A percentile compares a stretch with the other conserved stretches of the same genome.
These are phyloP conservation scores for Crax fasciolata DNA, from an alignment of 2,797 vertebrate genomes.

Conservation along the genomic window DNA sequence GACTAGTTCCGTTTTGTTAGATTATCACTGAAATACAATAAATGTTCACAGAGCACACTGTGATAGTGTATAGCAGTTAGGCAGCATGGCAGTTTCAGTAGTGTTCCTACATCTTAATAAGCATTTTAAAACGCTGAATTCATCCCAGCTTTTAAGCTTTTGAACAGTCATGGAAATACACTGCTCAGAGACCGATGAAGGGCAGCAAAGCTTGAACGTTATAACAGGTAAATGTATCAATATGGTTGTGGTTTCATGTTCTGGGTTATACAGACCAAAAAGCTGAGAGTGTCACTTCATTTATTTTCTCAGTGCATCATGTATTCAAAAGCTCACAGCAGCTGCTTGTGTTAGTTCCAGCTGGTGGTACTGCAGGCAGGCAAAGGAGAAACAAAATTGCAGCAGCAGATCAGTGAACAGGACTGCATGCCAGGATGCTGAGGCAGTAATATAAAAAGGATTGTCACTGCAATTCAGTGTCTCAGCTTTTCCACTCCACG, in stretches of 20 bases:
- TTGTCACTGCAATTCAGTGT: neutral
- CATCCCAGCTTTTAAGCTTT: slow-evolving; percentile 36
- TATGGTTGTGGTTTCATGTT: neutral
- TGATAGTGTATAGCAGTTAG: neutral
- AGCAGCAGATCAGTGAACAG: neutral
- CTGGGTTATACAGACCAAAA: slow-evolving; percentile 19
- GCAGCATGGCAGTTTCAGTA: neutral
- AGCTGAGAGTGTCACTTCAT: neutral
- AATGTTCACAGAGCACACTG: neutral
- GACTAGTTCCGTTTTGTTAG: neutral
- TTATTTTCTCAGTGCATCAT: neutral
- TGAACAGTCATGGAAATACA: slow-evolving; percentile 1
- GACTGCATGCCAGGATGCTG: neutral
- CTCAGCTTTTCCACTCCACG: neutral
- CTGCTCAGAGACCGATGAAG: neutral
- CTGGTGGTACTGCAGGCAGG: neutral
- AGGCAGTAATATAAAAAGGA: neutral
- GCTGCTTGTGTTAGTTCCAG: slow-evolving; percentile 12
- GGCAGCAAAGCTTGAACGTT: slow-evolving; percentile 53
- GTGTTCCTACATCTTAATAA: neutral
- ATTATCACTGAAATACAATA: neutral
- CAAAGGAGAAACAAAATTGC: slow-evolving; percentile 16
- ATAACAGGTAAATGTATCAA: neutral
- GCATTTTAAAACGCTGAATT: slow-evolving; percentile 5
- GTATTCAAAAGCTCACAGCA: neutral